Conservation (phyloP, 2,113 vertebrate genomes). For the Macquaria australasica region DNA sequence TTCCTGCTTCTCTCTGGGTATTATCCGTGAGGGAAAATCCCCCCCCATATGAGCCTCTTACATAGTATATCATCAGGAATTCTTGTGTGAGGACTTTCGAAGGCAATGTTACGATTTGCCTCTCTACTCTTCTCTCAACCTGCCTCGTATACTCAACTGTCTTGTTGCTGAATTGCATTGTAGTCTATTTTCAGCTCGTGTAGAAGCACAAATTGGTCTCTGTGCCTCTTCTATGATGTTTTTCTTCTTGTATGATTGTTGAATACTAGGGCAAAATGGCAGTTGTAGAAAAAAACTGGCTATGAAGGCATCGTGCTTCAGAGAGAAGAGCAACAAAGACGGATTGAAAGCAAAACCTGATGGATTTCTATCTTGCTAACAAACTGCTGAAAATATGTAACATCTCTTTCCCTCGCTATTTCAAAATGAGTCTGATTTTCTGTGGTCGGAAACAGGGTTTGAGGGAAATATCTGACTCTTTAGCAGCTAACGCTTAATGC, state of each 20-base stretch:
- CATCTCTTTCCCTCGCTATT: neutral
- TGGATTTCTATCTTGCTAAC: neutral
- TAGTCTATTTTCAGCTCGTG: neutral
- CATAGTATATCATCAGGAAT: neutral
- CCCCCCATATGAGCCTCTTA: neutral
- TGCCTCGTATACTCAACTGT: neutral
- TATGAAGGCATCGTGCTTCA: too few species aligned
- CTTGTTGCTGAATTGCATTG: neutral
- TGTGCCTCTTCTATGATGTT: neutral
- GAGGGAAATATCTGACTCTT: too few species aligned
- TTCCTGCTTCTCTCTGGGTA: neutral
- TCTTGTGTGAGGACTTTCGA: neutral
- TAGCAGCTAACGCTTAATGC: neutral
- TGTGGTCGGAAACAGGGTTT: neutral
- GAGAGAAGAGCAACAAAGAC: too few species aligned
- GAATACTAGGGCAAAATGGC: neutral
- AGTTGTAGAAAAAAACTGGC: neutral
- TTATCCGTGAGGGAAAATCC: conserved; percentile 19
- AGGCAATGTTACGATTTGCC: neutral
- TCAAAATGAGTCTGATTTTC: too few species aligned
- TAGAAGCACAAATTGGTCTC: neutral
- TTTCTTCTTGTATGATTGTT: neutral
- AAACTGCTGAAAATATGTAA: neutral
- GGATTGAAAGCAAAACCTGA: neutral
- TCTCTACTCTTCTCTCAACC: neutral